Conservation (phyloP, 2,888 invertebrate genomes). For the Leucozona laternaria region DNA sequence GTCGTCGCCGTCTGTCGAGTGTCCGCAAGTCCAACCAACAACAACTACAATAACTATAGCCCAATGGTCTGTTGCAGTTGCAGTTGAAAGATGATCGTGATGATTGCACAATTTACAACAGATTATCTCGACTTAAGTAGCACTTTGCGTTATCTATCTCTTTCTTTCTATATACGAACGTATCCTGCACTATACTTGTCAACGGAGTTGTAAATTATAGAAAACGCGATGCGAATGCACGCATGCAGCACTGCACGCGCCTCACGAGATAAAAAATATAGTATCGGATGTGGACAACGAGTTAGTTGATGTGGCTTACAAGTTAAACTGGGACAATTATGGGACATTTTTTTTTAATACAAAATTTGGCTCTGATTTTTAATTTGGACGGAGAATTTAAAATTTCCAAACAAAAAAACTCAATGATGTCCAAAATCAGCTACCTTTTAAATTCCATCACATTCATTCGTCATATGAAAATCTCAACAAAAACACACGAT, state of each 20-base stretch:
- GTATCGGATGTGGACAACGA: conserved; percentile 19
- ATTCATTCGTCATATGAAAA: conserved; percentile 34
- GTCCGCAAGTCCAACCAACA: conserved; percentile 76
- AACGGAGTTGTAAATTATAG: conserved; percentile 47
- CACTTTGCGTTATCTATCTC: conserved; percentile 59
- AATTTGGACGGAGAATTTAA: not conserved
- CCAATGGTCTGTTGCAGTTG: conserved; percentile 7
- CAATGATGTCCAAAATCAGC: conserved; percentile 48
- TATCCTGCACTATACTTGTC: conserved; percentile 5
- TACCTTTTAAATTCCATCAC: conserved; percentile 61
- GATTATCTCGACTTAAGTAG: conserved; percentile 75
- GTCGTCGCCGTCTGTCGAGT: conserved; percentile 74
- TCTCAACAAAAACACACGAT: conserved; percentile 4
- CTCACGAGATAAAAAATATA: conserved; percentile 30
- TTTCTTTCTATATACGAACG: not conserved
- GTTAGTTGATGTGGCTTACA: not conserved
- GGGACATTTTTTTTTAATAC: not conserved
- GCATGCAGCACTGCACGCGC: conserved; percentile 48
- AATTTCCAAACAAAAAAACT: conserved; percentile 47
- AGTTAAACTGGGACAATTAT: conserved; percentile 10
- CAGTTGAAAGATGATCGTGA: conserved; percentile 71
- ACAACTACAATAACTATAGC: conserved; percentile 38
- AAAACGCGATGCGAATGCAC: conserved; percentile 57
- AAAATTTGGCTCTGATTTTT: not conserved
- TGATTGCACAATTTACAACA: conserved; percentile 75